A percentile compares a stretch with the other conserved stretches of the same genome.
Conservation (phyloP, 2,113 vertebrate species). For the Chinchilla lanigera region DNA sequence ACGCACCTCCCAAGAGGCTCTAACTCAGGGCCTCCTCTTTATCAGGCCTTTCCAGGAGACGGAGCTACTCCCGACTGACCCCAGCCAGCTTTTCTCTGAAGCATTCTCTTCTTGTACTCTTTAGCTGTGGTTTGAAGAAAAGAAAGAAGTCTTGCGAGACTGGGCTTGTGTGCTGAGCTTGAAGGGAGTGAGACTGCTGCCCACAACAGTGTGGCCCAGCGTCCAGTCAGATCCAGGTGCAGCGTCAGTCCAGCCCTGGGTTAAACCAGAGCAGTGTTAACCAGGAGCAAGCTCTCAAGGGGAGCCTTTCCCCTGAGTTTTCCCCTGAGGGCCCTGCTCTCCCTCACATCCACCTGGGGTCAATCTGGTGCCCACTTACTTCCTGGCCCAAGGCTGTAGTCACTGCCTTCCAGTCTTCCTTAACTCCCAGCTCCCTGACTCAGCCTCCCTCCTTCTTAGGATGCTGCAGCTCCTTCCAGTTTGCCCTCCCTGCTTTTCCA, state of each 20-base stretch:
- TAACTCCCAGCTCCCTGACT: background rate
- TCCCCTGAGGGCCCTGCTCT: background rate
- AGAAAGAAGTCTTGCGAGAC: background rate
- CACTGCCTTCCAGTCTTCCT: background rate
- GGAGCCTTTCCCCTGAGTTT: background rate
- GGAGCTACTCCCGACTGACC: background rate
- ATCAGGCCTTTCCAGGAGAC: background rate
- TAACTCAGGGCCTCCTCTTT: background rate
- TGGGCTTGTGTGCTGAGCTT: background rate
- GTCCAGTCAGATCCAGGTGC: background rate
- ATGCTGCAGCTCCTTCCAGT: background rate
- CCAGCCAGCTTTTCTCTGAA: background rate
- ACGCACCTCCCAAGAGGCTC: background rate
- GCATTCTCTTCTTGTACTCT: background rate
- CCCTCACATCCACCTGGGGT: background rate
- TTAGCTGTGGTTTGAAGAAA: constrained; percentile 10
- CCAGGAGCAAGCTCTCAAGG: background rate
- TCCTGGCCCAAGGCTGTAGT: background rate
- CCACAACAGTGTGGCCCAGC: accelerated
- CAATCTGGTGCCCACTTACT: background rate
- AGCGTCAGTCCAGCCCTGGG: background rate
- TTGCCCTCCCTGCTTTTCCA: background rate
- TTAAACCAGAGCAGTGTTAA: background rate
- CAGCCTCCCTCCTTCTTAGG: background rate
- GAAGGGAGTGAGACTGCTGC: too few species aligned